A percentile compares a stretch with the other conserved stretches of the same genome.
phyloP scores from a whole-genome alignment of 2,888 invertebrate genomes.

The Dusona sp. region DNA sequence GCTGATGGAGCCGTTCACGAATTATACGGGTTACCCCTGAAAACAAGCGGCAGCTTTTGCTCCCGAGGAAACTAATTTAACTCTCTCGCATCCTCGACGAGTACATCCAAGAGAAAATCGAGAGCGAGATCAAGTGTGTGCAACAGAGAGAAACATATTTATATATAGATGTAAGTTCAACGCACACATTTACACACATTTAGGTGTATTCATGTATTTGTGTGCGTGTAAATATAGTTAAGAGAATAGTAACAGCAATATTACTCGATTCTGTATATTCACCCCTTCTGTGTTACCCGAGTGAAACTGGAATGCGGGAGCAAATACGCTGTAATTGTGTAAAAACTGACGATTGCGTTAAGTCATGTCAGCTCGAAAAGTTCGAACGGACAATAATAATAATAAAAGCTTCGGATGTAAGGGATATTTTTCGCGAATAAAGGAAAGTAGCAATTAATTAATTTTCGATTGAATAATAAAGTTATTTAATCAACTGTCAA shows the following conservation, averaged over 20 bases:
- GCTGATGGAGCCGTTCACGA: constrained; percentile 80
- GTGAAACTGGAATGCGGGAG: not conserved
- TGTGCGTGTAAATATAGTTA: not conserved
- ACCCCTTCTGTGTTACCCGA: not conserved
- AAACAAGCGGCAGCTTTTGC: constrained; percentile 79
- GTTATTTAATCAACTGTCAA: not conserved
- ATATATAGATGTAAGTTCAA: not conserved
- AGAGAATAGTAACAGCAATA: constrained; percentile 21
- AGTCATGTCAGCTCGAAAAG: not conserved
- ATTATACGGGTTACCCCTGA: constrained; percentile 81
- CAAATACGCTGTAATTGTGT: not conserved
- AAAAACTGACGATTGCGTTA: not conserved
- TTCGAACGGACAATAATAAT: not conserved
- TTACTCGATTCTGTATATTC: constrained; percentile 30
- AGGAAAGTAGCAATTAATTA: not conserved
- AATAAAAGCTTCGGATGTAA: not conserved
- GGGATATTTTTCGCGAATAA: not conserved
- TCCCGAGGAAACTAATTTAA: constrained; percentile 82
- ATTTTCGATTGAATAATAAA: not conserved
- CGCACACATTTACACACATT: not conserved
- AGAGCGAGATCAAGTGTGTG: not conserved
- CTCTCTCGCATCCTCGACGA: constrained; percentile 77
- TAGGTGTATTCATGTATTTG: not conserved
- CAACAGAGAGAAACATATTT: not conserved
- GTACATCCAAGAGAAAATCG: constrained; percentile 49